Evolutionary conservation across 2,797 vertebrate genomes (phyloP).

Genomic region (Hipposideros larvatus): DNA sequence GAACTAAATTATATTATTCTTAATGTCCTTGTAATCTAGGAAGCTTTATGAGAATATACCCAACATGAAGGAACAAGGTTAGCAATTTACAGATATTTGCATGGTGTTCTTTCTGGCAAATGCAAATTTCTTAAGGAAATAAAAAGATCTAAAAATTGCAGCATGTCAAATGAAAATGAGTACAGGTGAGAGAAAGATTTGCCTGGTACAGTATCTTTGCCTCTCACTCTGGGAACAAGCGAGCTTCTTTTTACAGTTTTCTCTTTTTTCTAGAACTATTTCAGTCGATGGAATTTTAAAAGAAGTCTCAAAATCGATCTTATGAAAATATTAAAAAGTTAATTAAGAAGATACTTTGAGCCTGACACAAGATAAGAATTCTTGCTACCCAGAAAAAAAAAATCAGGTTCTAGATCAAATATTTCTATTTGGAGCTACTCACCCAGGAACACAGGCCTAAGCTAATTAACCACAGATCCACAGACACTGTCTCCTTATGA

Average conservation of each 20-base stretch:
- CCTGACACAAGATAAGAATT: not conserved
- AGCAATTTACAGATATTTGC: conserved; percentile 76
- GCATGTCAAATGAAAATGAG: conserved; percentile 66
- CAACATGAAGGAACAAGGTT: not conserved
- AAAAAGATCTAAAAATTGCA: conserved; percentile 76
- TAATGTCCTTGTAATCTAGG: not conserved
- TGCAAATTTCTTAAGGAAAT: conserved; percentile 76
- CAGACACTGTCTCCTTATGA: not conserved
- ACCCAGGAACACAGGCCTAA: not conserved
- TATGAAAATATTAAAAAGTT: conserved; percentile 57
- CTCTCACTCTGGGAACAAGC: conserved; percentile 24
- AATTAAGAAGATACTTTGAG: conserved; percentile 10
- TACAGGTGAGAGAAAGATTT: conserved; percentile 73
- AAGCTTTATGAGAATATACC: not conserved
- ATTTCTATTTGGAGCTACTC: conserved; percentile 39
- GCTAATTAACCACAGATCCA: not conserved
- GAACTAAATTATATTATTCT: not conserved
- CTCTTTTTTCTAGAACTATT: not conserved
- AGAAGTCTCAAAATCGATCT: conserved; percentile 33
- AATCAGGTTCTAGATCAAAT: conserved; percentile 36
- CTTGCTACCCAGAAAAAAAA: not conserved
- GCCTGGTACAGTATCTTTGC: conserved; percentile 31
- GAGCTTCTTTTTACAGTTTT: conserved; percentile 17
- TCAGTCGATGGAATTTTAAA: conserved; percentile 56
- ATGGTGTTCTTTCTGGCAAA: conserved; percentile 71